Base-by-base conservation (phyloP, 2,888 invertebrate genomes). In the Orgyia antiqua region DNA sequence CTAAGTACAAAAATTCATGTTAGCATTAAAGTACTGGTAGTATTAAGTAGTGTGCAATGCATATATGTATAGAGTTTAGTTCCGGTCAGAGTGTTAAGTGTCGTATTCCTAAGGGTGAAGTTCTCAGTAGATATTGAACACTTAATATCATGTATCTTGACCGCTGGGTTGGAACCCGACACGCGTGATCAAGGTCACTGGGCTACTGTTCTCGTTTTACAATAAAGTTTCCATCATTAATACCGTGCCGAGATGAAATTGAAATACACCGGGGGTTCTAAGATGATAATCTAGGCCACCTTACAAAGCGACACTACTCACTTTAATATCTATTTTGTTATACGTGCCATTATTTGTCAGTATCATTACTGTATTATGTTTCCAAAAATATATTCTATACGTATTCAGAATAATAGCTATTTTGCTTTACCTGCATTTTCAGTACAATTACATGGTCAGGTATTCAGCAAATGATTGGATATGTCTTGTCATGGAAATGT, bases 181-280 rank as follows among this genome's bases (percentile, higher is more conserved):
- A 58, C 59, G 51, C 53, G 52, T 54, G 57, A 69, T 63, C 72
- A 79, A 78, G 82, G 80, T 60, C 68, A 73, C 44, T 55, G 50
- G 59, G 57, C 47, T 50, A 56, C 55, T 44, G 21, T 40, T 65
- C 62, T 68, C 66, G 45, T 45, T 52, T 67, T 63, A 64, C 66
- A 49, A 57, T 53, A 31, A 31, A 36, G 40, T 52, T 53, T 59
- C 50, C 37, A 55, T 39, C 40, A 27, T 42, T 29, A 36, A 34
- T 42, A 33, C 28, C 15, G 29, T 33, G 35, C 25, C 10, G 18
- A 39, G 9, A 45, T 41, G 39, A 29, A 39, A 31, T 33, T 24
- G 28, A 34, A 24, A 12, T 24, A 29, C 27, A 25, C 15, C 24
- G 17, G 15, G 25, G 15, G 20, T 33, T 19, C 31, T 20, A 21